Conservation (phyloP, 2,888 invertebrate species). For the Erebia palarica region DNA sequence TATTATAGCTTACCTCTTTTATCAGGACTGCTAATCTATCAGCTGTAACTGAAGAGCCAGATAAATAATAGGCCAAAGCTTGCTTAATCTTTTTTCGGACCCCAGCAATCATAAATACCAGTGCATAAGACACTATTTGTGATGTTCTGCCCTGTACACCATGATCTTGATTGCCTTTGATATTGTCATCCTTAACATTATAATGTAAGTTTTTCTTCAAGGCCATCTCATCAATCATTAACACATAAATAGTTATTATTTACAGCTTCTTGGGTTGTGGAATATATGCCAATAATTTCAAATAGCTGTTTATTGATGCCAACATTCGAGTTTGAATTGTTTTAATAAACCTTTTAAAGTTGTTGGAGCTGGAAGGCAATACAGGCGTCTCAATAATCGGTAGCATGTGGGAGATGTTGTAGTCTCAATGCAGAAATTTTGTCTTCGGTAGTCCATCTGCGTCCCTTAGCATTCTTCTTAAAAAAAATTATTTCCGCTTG, state of each 20-base stretch:
- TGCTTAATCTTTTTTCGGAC: background rate
- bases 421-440: background rate
- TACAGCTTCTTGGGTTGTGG: background rate
- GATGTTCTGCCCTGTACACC: background rate
- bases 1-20: conserved; percentile 7
- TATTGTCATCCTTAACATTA: background rate
- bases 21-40: conserved; percentile 8
- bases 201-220: background rate
- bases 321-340: background rate
- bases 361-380: background rate
- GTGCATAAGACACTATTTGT: background rate
- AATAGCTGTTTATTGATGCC: background rate
- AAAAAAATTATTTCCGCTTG: background rate
- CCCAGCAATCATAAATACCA: background rate
- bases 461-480: background rate
- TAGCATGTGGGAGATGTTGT: background rate
- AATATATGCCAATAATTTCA: background rate
- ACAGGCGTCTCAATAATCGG: background rate
- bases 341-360: background rate
- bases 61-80: conserved; percentile 2
- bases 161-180: background rate
- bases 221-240: background rate
- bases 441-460: background rate
- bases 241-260: background rate
- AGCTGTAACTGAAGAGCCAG: conserved; percentile 5